Conservation (phyloP, 1,140 invertebrate genomes). For the Charaxes varanes region DNA sequence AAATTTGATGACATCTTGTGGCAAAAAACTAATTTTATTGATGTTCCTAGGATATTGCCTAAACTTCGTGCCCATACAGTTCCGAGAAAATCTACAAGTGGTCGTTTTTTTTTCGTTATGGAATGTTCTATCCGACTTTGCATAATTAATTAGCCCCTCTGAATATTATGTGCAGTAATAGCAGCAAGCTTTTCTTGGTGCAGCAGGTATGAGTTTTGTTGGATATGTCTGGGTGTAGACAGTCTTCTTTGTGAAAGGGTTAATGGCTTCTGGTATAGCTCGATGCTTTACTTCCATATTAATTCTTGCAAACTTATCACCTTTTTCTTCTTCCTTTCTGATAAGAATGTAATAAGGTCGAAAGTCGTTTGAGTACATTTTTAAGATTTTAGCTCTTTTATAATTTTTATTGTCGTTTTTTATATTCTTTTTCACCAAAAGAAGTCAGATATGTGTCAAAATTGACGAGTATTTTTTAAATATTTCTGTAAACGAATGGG, state of each 20-base stretch:
- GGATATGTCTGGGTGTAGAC: slow-evolving; percentile 58
- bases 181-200: slow-evolving; percentile 51
- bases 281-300: slow-evolving; percentile 59
- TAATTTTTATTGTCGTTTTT: slow-evolving; percentile 21
- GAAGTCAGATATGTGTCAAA: too few relatives aligned
- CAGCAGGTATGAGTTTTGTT: slow-evolving; percentile 48
- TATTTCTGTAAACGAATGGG: too few relatives aligned
- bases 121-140: slow-evolving; percentile 26
- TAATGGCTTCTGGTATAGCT: slow-evolving; percentile 30
- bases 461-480: too few relatives aligned
- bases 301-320: slow-evolving; percentile 53
- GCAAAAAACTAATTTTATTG: slow-evolving; percentile 28
- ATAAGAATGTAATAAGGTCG: slow-evolving; percentile 53
- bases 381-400: slow-evolving; percentile 2
- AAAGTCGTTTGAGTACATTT: slow-evolving; percentile 58
- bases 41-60: slow-evolving; percentile 34
- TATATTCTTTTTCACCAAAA: slow-evolving; percentile 17
- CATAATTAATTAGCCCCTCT: slow-evolving; percentile 17
- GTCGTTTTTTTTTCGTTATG: slow-evolving; percentile 25
- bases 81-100: slow-evolving; percentile 35
- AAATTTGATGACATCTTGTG: slow-evolving; percentile 40
- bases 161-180: slow-evolving; percentile 39
- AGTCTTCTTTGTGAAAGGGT: slow-evolving; percentile 57
- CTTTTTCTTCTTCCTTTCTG: slow-evolving; percentile 60
- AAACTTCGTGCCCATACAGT: slow-evolving; percentile 30